phyloP scores from a whole-genome alignment of 2,113 vertebrate genomes.

The Rhinogobius similis region DNA sequence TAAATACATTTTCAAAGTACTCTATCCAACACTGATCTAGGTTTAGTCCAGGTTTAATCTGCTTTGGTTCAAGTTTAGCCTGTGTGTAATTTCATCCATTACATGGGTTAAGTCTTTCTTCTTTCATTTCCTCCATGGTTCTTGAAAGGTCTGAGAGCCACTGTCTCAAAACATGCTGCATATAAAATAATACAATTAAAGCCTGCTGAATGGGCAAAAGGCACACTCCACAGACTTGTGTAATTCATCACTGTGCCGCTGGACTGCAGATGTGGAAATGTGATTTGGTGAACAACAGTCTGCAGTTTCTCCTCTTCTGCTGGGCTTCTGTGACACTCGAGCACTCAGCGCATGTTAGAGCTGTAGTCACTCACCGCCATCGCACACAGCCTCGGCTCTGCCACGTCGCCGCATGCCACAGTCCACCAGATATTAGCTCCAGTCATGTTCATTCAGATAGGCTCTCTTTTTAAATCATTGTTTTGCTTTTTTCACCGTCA shows the following conservation, averaged over 20 bases:
- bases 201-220: constrained; percentile 25
- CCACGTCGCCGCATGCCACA: constrained; percentile 12
- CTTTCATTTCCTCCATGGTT: not conserved
- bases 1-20: too few relatives aligned
- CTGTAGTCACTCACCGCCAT: constrained; percentile 39
- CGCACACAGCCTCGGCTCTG: too few relatives aligned
- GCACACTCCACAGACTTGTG: constrained; percentile 9
- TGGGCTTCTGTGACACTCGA: constrained; percentile 62
- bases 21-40: too few relatives aligned
- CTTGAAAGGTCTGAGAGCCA: constrained; percentile 1
- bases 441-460: constrained; percentile 17
- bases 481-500: constrained; percentile 32
- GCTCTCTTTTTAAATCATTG: not conserved
- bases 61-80: not conserved
- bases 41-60: too few relatives aligned
- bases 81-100: not conserved
- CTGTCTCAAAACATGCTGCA: constrained; percentile 21
- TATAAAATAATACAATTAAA: constrained; percentile 40
- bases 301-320: constrained; percentile 72
- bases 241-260: constrained; percentile 31
- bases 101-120: not conserved
- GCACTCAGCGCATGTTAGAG: constrained; percentile 67
- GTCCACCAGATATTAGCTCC: too few relatives aligned
- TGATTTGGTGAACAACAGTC: constrained; percentile 10
- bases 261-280: constrained; percentile 22